Percentiles rank a stretch among this genome's conserved stretches.
Evolutionary conservation across 2,888 invertebrate genomes (phyloP).

Genomic region (Cremastinae sp.): DNA sequence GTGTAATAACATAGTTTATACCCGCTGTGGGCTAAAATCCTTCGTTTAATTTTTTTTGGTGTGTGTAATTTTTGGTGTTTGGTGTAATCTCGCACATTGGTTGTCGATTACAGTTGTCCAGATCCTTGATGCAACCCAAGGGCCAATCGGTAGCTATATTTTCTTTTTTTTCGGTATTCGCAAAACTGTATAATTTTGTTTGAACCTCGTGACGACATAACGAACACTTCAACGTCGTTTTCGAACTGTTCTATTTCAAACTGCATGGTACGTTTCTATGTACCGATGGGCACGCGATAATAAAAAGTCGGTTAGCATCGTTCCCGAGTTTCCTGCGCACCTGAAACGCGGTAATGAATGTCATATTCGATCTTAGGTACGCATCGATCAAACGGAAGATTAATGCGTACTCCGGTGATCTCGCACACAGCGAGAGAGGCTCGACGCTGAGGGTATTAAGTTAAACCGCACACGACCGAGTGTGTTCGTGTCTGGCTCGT

Average conservation of each 20-base stretch:
- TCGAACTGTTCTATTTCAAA: slow-evolving; percentile 16
- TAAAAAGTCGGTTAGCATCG: slow-evolving; percentile 39
- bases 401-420: slow-evolving; percentile 40
- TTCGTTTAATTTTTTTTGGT: slow-evolving; percentile 2
- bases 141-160: not conserved
- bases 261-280: slow-evolving; percentile 27
- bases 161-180: slow-evolving; percentile 19
- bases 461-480: not conserved
- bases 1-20: slow-evolving; percentile 22
- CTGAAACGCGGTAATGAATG: slow-evolving; percentile 54
- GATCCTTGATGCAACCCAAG: not conserved
- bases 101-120: slow-evolving; percentile 17
- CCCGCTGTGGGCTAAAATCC: not conserved
- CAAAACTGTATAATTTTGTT: slow-evolving; percentile 44
- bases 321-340: not conserved
- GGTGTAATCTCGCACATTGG: slow-evolving; percentile 33
- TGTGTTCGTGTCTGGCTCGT: slow-evolving; percentile 5
- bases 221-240: slow-evolving; percentile 20
- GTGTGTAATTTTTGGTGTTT: too few species aligned
- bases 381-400: slow-evolving; percentile 56
- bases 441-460: not conserved
- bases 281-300: slow-evolving; percentile 54
- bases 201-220: not conserved
- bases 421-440: not conserved
- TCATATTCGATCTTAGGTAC: slow-evolving; percentile 58